These are phyloP conservation scores for Octopus sinensis DNA, from an alignment of 1,140 invertebrate species.

Conservation along the genomic window DNA sequence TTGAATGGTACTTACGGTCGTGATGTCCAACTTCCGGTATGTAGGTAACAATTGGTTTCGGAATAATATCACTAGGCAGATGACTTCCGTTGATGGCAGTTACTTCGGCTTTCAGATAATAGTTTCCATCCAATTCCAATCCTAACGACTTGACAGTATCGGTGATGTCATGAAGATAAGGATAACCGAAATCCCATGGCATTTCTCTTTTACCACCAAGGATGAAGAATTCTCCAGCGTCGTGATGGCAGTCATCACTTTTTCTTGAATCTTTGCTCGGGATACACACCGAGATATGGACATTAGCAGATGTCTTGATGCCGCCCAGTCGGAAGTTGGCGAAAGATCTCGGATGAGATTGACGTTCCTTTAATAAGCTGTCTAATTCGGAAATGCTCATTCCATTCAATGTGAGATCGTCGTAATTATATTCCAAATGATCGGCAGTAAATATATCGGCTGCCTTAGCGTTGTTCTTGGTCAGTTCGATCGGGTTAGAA, in stretches of 20 bases:
- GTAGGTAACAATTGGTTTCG: constrained; percentile 19
- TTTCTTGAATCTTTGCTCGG: constrained; percentile 12
- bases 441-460: constrained; percentile 6
- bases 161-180: constrained; percentile 30
- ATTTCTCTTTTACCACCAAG: constrained; percentile 31
- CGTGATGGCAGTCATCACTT: constrained; percentile 21
- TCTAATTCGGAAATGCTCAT: constrained; percentile 20
- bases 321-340: constrained; percentile 29
- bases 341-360: constrained; percentile 20
- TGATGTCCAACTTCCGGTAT: constrained; percentile 16
- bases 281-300: constrained; percentile 24
- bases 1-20: constrained; percentile 26
- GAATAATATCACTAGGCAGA: constrained; percentile 18
- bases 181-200: constrained; percentile 27
- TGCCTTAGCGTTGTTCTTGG: constrained; percentile 18
- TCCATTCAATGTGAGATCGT: constrained; percentile 29
- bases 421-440: constrained; percentile 23
- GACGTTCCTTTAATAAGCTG: constrained; percentile 19
- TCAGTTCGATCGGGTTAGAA: constrained; percentile 26
- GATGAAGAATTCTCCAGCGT: constrained; percentile 30
- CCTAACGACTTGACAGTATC: constrained; percentile 16
- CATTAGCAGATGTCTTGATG: constrained; percentile 28
- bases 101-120: constrained; percentile 21
- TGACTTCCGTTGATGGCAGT: constrained; percentile 28
- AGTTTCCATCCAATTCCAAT: constrained; percentile 18